Conservation (phyloP, 53 echinoderm and acorn worm genomes). For the Patiria pectinifera region DNA sequence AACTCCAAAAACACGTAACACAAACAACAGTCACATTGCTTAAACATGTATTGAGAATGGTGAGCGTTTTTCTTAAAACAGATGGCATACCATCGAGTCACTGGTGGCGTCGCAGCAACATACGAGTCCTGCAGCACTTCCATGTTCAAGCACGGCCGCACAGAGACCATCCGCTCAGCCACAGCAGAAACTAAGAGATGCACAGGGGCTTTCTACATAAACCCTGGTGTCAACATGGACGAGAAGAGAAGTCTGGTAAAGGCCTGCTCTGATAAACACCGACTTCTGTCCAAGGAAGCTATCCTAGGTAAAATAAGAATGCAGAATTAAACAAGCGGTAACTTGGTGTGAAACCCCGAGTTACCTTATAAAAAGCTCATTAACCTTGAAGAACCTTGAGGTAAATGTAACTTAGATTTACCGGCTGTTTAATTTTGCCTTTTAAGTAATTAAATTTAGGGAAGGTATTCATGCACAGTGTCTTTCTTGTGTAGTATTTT, state of each 20-base stretch:
- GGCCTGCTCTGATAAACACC: slow-evolving; percentile 85
- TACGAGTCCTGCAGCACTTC: slow-evolving; percentile 99
- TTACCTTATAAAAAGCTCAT: too few relatives aligned
- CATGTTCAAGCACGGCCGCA: slow-evolving; percentile 95
- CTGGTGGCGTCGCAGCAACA: slow-evolving; percentile 76
- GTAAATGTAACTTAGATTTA: too few relatives aligned
- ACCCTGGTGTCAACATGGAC: slow-evolving; percentile 61
- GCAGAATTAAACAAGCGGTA: too few relatives aligned
- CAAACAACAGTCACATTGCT: too few relatives aligned
- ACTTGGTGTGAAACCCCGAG: too few relatives aligned
- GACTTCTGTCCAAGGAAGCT: slow-evolving; percentile 87
- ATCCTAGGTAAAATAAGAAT: slow-evolving; percentile 77
- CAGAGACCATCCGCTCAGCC: slow-evolving; percentile 93
- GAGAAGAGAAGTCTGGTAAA: slow-evolving; percentile 78
- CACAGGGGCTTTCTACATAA: slow-evolving; percentile 76
- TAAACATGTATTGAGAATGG: too few relatives aligned
- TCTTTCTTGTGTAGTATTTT: too few relatives aligned
- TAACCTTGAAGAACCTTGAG: too few relatives aligned
- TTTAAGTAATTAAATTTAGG: too few relatives aligned
- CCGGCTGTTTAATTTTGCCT: too few relatives aligned
- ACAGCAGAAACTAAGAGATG: slow-evolving; percentile 82
- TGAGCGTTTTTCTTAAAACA: neutral
- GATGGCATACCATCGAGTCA: slow-evolving; percentile 88
- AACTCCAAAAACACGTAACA: too few relatives aligned
- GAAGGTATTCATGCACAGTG: too few relatives aligned